Evolutionary conservation across 2,113 vertebrate species (phyloP), one percentile per base, ranked within the genome.

Genomic region (Tautogolabrus adspersus): DNA sequence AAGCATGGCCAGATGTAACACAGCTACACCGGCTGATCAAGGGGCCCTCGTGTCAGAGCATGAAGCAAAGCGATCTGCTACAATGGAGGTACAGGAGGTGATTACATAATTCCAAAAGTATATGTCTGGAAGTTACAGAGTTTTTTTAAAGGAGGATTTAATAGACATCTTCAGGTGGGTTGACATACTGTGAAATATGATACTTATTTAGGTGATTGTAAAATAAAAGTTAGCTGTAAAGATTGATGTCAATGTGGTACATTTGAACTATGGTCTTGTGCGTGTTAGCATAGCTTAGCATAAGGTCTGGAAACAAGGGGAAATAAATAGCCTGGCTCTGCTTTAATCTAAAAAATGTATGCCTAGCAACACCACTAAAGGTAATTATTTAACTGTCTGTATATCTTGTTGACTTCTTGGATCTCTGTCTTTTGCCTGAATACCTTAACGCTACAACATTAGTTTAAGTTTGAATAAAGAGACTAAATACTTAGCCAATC

Each of bases 1-100:
- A 72, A 82, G 81, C 81, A 84, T 86, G 75, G 79, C 73, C 59
- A 80, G 69, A 84, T 71, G 77, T 76, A 75, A 73, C 81, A 54
- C 26, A 79, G 68, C 66, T 71, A 66, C 75, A 42, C 47, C 9
- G 63, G 52, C 65, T 77, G 78, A 80, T 77, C 67, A 80, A 81
- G 80, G 63, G 62, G 62, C 63, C 67, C 82, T 55, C 6, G 59
- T 77, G 76, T 82, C 76, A 47, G 77, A 77, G 69, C 38, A 69
- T 58, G 6, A 63, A 79, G 69, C 54, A 66, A 81, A 68, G 22
- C 8, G 30, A 77, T 75, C 82, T 16, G 26, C 38, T 13, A 82
- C 76, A 26, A 21, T 56, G 55, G 16, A 65, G 16, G 22, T 40
- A 40, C 68, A 51, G n/a, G 19, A 40, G 51, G 70, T 71, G 71